Evolutionary conservation across 2,113 vertebrate genomes (phyloP).

Genomic region (Andinoacara biseriatus): DNA sequence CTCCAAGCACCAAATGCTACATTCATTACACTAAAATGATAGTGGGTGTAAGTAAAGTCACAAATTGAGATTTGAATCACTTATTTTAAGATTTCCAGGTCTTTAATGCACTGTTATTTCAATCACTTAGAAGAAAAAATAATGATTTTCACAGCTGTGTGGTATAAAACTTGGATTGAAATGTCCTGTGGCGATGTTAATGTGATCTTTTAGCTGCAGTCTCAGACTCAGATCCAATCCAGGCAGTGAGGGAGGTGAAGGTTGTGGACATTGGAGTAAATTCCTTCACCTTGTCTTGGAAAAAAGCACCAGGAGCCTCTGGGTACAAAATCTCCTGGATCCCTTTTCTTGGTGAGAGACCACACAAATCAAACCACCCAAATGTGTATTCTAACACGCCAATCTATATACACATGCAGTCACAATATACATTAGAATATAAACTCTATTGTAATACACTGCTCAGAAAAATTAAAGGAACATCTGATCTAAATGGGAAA

Average conservation of each 20-base stretch:
- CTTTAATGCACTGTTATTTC: neutral
- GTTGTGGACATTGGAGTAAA: conserved; percentile 78
- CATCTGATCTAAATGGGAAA: too few relatives aligned
- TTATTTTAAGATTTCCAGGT: neutral
- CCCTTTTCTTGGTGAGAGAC: conserved; percentile 78
- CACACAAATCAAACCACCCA: neutral
- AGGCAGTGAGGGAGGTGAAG: conserved; percentile 79
- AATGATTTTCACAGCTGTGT: neutral
- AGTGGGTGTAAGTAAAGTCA: neutral
- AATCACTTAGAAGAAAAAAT: neutral
- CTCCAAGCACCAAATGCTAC: neutral
- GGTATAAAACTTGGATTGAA: neutral
- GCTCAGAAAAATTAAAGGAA: too few relatives aligned
- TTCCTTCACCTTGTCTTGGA: conserved; percentile 85
- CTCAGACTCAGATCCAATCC: conserved; percentile 74
- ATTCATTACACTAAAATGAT: conserved; percentile 29
- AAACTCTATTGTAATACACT: neutral
- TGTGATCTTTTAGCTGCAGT: conserved; percentile 60
- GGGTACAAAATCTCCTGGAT: conserved; percentile 87
- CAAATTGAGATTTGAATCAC: neutral
- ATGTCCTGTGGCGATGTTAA: neutral
- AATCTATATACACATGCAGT: neutral
- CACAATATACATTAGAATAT: neutral
- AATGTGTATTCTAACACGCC: neutral
- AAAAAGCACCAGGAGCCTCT: conserved; percentile 75